These are phyloP conservation scores for Timandra comae DNA, from an alignment of 2,888 invertebrate genomes.

Conservation along the genomic window DNA sequence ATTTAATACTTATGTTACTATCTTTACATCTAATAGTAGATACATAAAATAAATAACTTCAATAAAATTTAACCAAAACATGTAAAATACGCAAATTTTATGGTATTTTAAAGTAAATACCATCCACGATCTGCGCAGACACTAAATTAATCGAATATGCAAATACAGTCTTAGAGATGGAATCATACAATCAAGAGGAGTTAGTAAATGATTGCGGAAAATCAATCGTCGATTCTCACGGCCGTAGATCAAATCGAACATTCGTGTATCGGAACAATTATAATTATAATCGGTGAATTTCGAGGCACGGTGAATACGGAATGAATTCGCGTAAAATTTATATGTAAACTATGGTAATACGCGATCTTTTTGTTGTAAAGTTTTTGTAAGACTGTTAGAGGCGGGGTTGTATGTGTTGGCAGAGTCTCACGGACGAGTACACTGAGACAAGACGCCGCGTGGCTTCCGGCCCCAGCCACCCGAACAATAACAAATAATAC, in stretches of 20 bases:
- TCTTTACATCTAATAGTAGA: too few species aligned
- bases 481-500: constrained; percentile 79
- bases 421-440: constrained; percentile 71
- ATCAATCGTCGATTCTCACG: constrained; percentile 72
- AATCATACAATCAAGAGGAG: constrained; percentile 46
- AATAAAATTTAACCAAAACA: constrained; percentile 1
- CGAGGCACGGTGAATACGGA: constrained; percentile 63
- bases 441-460: constrained; percentile 72
- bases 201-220: constrained; percentile 58
- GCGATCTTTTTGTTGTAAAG: constrained; percentile 54
- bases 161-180: constrained; percentile 39
- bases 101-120: constrained; percentile 1
- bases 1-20: too few species aligned
- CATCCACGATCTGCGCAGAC: constrained; percentile 5
- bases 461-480: constrained; percentile 72
- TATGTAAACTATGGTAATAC: constrained; percentile 76
- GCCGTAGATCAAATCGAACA: constrained; percentile 66
- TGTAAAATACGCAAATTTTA: constrained; percentile 7
- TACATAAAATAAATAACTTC: too few species aligned
- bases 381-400: constrained; percentile 46
- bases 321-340: constrained; percentile 75
- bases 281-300: constrained; percentile 70
- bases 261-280: constrained; percentile 70
- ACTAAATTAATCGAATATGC: constrained; percentile 40
- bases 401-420: constrained; percentile 47